phyloP scores from a whole-genome alignment of 2,113 vertebrate species.

The Ibidorhyncha struthersii region DNA sequence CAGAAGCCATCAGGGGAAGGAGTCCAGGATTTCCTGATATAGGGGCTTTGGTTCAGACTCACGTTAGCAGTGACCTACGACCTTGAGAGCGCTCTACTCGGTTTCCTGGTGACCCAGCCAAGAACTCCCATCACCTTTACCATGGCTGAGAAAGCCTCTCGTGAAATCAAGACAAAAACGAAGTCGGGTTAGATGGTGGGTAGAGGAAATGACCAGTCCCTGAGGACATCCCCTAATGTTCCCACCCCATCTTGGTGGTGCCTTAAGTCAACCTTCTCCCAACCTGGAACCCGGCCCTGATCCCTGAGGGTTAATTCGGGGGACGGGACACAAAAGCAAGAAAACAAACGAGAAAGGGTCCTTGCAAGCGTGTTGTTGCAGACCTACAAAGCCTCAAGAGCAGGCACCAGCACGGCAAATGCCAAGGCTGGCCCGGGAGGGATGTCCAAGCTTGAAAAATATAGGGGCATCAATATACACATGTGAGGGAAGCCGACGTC shows the following conservation, averaged over 20 bases:
- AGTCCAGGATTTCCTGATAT: background rate
- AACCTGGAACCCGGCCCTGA: background rate
- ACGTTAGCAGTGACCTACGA: rapidly evolving
- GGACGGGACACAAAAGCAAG: background rate
- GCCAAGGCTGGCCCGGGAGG: background rate
- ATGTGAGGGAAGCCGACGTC: rapidly evolving
- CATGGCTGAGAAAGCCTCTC: background rate
- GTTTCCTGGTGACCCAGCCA: background rate
- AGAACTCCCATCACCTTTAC: background rate
- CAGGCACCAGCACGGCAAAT: background rate
- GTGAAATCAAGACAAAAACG: background rate
- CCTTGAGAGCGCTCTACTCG: background rate
- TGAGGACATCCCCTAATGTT: background rate
- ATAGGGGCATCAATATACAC: rapidly evolving
- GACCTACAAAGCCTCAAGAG: background rate
- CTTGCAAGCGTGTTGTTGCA: background rate
- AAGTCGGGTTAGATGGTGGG: background rate
- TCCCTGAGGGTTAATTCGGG: background rate
- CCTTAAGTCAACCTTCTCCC: background rate
- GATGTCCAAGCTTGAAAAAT: background rate
- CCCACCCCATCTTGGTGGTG: background rate
- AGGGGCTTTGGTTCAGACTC: background rate
- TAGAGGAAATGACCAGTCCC: background rate
- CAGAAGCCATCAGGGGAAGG: background rate
- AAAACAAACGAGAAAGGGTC: background rate